Percentiles rank a stretch among this genome's conserved stretches.
Evolutionary conservation across 2,797 vertebrate genomes (phyloP).

Genomic region (Darevskia mixta): DNA sequence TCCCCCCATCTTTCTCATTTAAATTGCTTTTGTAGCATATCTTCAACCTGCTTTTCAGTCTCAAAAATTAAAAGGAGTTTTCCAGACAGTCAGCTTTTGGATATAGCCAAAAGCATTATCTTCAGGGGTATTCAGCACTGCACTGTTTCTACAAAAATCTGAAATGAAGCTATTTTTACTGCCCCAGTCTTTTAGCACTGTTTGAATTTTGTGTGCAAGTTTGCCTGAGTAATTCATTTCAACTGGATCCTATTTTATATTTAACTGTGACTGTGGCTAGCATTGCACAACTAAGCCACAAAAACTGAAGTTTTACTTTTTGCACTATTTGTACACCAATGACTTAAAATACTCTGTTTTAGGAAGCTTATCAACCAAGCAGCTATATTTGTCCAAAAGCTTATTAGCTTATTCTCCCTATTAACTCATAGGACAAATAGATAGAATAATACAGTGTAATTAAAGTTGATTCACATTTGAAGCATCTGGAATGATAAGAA

Average conservation of each 20-base stretch:
- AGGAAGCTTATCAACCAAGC: slow-evolving; percentile 24
- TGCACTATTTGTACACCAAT: slow-evolving; percentile 61
- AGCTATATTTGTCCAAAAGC: slow-evolving; percentile 23
- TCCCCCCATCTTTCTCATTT: background rate
- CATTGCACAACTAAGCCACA: slow-evolving; percentile 39
- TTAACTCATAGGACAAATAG: background rate
- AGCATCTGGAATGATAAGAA: background rate
- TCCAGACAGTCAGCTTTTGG: background rate
- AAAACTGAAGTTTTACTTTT: slow-evolving; percentile 55
- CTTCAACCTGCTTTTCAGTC: background rate
- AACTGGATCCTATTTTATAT: slow-evolving; percentile 42
- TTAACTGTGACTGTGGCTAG: slow-evolving; percentile 51
- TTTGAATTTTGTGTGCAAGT: slow-evolving; percentile 60
- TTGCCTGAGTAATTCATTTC: slow-evolving; percentile 57
- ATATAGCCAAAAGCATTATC: background rate
- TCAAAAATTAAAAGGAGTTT: background rate
- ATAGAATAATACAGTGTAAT: background rate
- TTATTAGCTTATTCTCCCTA: background rate
- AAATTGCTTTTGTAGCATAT: background rate
- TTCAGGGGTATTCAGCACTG: background rate
- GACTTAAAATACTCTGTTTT: slow-evolving; percentile 7
- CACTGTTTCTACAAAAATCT: background rate
- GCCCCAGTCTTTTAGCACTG: slow-evolving; percentile 33
- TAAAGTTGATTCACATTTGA: background rate
- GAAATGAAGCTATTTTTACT: background rate